Evolutionary conservation across 2,888 invertebrate species (phyloP).

Genomic region (Pegoplata infirma): DNA sequence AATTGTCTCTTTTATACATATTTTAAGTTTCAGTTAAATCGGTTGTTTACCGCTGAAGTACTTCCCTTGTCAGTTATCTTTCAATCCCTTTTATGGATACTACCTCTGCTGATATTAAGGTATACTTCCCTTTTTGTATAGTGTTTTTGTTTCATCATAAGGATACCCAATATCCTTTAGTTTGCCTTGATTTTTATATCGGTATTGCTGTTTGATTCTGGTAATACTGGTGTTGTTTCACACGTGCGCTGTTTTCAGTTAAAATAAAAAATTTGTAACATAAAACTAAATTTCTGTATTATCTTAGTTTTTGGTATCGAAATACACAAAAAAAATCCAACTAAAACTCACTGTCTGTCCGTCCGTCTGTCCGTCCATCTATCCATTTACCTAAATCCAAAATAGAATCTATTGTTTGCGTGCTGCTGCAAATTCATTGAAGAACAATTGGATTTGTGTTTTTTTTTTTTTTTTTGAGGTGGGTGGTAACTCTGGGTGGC

Average conservation of each 20-base stretch:
- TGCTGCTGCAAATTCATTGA: slow-evolving; percentile 35
- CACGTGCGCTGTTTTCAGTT: slow-evolving; percentile 23
- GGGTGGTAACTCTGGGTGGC: not conserved
- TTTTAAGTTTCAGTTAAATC: no score
- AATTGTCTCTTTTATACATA: no score
- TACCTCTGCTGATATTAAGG: no score
- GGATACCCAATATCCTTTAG: not conserved
- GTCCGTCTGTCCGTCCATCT: slow-evolving; percentile 22
- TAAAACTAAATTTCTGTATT: not conserved
- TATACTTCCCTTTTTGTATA: not conserved
- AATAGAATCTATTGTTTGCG: slow-evolving; percentile 23
- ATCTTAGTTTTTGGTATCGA: not conserved
- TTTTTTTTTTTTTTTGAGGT: no score
- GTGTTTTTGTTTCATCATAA: not conserved
- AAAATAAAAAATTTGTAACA: no score
- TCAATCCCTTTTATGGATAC: not conserved
- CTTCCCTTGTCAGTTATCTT: not conserved
- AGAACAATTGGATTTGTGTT: slow-evolving; percentile 33
- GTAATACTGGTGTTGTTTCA: slow-evolving; percentile 12
- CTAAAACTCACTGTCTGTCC: not conserved
- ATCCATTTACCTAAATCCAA: not conserved
- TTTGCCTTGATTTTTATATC: slow-evolving; percentile 18
- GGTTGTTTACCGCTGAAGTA: no score
- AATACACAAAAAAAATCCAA: not conserved
- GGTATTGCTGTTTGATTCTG: not conserved